Evolutionary conservation across 2,797 vertebrate genomes (phyloP), one percentile per base, ranked within the genome.

Genomic region (Ciconia nigra): DNA sequence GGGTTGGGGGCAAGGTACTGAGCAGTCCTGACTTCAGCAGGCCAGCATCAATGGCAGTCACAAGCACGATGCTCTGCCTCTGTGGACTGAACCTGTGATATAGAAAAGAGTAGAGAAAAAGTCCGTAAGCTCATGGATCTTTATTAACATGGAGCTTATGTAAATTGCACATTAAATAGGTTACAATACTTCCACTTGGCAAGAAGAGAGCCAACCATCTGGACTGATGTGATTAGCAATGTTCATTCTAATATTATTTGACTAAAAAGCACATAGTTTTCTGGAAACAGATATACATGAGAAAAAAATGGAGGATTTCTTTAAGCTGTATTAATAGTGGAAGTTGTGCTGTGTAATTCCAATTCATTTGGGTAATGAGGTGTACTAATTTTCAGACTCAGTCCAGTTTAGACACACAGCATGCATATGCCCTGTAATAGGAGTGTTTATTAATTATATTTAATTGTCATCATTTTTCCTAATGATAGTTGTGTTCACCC

Each of bases 381-480:
- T 96, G 76, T 96, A 80, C 78, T 95, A 84, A 94, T 89, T 96
- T 96, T 93, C 90, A 94, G 79, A 74, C 82, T 93, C 84, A 44
- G 79, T 89, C 94, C 90, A 86, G 92, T 95, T 96, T 92, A 96
- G 95, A 89, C 84, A 93, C 89, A 87, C 90, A 87, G 96, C 42
- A 85, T 97, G 93, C 89, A 93, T 96, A 95, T 96, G 94, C 85
- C 96, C 96, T 93, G 85, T 96, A 96, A 96, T 71, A 83, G 71
- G 92, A 95, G 76, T 92, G 91, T 97, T 98, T 97, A 97, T 98
- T 98, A 96, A 98, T 96, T 97, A 92, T 96, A 80, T 96, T 97
- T 98, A 96, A 97, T 97, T 95, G 91, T 96, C 89, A 83, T 95
- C 24, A 0, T 93, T 96, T 97, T 96, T 96, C 86, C 86, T 97